phyloP scores from a whole-genome alignment of 1,140 invertebrate species.

The Propsilocerus akamusi region DNA sequence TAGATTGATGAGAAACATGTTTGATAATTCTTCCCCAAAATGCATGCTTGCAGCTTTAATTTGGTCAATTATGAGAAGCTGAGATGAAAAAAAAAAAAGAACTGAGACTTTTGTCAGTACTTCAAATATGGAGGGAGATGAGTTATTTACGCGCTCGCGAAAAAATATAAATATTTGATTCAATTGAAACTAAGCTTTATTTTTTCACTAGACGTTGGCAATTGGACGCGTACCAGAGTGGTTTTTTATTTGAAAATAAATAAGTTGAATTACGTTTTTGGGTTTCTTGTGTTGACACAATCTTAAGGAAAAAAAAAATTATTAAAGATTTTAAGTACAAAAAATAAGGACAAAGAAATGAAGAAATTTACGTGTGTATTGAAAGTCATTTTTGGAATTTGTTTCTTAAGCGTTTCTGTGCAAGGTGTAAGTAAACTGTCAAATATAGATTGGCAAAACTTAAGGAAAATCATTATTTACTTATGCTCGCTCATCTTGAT shows the following conservation, averaged over 20 bases:
- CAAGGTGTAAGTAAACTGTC: background rate
- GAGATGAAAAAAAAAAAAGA: too few relatives aligned
- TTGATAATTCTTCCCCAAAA: too few relatives aligned
- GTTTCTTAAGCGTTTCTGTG: background rate
- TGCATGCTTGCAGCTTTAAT: too few relatives aligned
- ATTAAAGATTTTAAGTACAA: background rate
- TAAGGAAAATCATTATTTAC: too few relatives aligned
- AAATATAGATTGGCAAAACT: too few relatives aligned
- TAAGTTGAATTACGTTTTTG: background rate
- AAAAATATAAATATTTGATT: slow-evolving; percentile 4
- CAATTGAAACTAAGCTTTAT: background rate
- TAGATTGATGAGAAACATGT: too few relatives aligned
- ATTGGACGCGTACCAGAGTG: background rate
- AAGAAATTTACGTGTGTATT: background rate
- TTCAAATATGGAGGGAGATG: too few relatives aligned
- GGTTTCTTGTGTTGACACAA: too few relatives aligned
- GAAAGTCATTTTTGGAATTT: background rate
- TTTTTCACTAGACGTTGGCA: background rate
- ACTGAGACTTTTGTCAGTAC: too few relatives aligned
- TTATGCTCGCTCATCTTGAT: too few relatives aligned
- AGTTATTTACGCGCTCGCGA: too few relatives aligned
- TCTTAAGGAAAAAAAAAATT: background rate
- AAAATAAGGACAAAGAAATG: background rate
- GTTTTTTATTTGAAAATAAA: background rate
- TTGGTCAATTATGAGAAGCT: too few relatives aligned